Evolutionary conservation across 2,888 invertebrate species (phyloP).

Genomic region (Patella ulyssiponensis): DNA sequence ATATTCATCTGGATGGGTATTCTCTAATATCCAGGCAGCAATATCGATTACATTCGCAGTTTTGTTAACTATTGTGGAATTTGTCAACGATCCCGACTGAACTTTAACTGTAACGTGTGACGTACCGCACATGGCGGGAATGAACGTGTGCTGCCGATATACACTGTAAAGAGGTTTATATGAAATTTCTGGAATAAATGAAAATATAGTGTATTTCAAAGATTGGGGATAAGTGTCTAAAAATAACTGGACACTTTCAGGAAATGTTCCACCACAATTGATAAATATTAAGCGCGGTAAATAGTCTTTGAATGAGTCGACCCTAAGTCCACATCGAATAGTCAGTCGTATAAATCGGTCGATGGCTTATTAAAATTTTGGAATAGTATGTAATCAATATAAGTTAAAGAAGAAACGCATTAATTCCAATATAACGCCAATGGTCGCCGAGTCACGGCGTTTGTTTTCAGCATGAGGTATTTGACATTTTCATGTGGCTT

Average conservation of each 20-base stretch:
- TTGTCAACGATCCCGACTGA: background rate
- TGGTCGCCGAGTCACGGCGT: too few species aligned
- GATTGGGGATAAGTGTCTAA: constrained; percentile 39
- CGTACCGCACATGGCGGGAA: constrained; percentile 18
- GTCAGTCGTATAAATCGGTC: too few species aligned
- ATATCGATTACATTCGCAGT: constrained; percentile 29
- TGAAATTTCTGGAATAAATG: constrained; percentile 34
- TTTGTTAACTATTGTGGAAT: constrained; percentile 13
- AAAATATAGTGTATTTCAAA: constrained; percentile 26
- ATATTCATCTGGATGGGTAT: constrained; percentile 40
- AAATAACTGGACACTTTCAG: constrained; percentile 35
- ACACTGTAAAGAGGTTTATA: constrained; percentile 28
- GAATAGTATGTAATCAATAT: too few species aligned
- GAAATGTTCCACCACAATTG: constrained; percentile 34
- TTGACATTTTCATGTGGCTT: too few species aligned
- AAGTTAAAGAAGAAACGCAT: too few species aligned
- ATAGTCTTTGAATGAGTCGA: too few species aligned
- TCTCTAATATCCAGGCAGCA: constrained; percentile 31
- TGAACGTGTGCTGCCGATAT: constrained; percentile 28
- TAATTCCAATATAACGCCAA: too few species aligned
- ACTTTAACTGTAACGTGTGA: background rate
- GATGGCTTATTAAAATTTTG: too few species aligned
- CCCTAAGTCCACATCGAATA: too few species aligned
- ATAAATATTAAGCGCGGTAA: constrained; percentile 36
- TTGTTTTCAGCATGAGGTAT: too few species aligned